These are phyloP conservation scores for Hydroisotoma schaefferi DNA, from an alignment of 2,888 invertebrate genomes.

Conservation along the genomic window DNA sequence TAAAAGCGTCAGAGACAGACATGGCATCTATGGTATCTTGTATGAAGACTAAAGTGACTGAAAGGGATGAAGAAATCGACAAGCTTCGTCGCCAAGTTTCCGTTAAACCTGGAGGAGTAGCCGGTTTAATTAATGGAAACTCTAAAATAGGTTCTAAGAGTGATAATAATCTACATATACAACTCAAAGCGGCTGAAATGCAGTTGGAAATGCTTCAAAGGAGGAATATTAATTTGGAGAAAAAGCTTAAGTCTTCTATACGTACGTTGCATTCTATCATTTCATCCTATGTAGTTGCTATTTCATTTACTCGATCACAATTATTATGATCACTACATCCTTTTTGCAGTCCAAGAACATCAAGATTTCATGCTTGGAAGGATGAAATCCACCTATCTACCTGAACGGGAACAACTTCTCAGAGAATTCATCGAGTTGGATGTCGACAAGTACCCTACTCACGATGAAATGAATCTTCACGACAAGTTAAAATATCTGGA, in stretches of 20 bases:
- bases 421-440: slow-evolving; percentile 14
- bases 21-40: slow-evolving; percentile 28
- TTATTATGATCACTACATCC: no score
- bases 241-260: slow-evolving; percentile 37
- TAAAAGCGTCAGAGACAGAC: slow-evolving; percentile 37
- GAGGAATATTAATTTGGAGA: slow-evolving; percentile 45
- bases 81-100: slow-evolving; percentile 34
- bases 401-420: slow-evolving; percentile 8
- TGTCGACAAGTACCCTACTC: slow-evolving; percentile 30
- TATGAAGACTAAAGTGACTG: slow-evolving; percentile 35
- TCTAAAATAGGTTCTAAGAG: neutral
- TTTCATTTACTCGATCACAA: neutral
- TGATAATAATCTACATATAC: slow-evolving; percentile 21
- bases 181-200: slow-evolving; percentile 43
- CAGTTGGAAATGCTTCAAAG: slow-evolving; percentile 41
- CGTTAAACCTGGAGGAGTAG: slow-evolving; percentile 31
- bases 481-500: slow-evolving; percentile 44
- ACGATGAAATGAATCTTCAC: slow-evolving; percentile 32
- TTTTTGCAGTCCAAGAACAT: slow-evolving; percentile 38
- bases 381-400: slow-evolving; percentile 1
- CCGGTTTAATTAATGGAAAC: slow-evolving; percentile 21
- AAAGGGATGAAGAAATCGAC: slow-evolving; percentile 41
- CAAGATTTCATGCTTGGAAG: slow-evolving; percentile 36
- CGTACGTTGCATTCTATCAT: slow-evolving; percentile 23
- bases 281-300: neutral